These are phyloP conservation scores for Rhipidura dahli DNA, from an alignment of 2,113 vertebrate species.

Conservation along the genomic window DNA sequence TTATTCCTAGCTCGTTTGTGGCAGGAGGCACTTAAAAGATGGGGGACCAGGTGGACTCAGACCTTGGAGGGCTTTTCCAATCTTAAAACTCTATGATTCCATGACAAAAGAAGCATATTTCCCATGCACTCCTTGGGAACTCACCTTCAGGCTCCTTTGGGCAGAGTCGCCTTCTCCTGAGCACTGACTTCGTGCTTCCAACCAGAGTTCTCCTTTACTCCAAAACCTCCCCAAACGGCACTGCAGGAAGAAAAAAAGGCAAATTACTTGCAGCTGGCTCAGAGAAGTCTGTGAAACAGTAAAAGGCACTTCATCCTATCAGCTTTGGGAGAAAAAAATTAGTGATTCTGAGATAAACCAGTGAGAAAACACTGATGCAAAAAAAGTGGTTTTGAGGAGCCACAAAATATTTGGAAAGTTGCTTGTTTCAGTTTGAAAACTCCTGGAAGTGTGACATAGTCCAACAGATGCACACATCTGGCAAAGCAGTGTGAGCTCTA, in stretches of 20 bases:
- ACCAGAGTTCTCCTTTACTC: not conserved
- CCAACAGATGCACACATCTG: not conserved
- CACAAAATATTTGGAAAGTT: not conserved
- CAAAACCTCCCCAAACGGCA: fast-evolving
- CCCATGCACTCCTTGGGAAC: fast-evolving
- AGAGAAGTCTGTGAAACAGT: not conserved
- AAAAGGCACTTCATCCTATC: not conserved
- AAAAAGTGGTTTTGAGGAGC: not conserved
- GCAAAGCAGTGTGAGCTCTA: not conserved
- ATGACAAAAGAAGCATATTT: not conserved
- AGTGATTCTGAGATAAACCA: not conserved
- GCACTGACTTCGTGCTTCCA: not conserved
- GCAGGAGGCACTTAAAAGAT: not conserved
- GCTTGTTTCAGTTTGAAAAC: not conserved
- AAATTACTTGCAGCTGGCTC: not conserved
- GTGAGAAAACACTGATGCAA: not conserved
- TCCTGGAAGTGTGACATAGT: not conserved
- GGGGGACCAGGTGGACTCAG: not conserved
- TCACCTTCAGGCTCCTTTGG: not conserved
- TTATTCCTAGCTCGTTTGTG: not conserved
- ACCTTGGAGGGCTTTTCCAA: not conserved
- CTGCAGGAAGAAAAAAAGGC: not conserved
- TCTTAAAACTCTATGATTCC: not conserved
- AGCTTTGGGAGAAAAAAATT: not conserved
- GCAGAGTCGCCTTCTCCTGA: not conserved